These are phyloP conservation scores for Manis pentadactyla DNA, from an alignment of 2,797 vertebrate species.

Conservation along the genomic window DNA sequence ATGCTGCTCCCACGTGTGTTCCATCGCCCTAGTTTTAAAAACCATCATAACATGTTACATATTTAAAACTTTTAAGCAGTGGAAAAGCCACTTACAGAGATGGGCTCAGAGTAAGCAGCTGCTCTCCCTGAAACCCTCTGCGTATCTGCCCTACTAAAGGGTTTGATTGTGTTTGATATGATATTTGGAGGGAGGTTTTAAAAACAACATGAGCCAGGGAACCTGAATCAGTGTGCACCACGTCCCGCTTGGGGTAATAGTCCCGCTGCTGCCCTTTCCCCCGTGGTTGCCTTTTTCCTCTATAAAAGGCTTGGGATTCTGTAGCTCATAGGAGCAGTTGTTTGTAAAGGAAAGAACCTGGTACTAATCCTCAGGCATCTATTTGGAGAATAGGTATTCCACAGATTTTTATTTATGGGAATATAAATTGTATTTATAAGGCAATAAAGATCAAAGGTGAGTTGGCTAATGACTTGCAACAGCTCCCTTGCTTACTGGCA, in stretches of 20 bases:
- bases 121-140: neutral
- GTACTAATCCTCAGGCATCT: conserved; percentile 8
- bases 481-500: conserved; percentile 45
- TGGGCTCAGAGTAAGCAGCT: neutral
- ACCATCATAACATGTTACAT: neutral
- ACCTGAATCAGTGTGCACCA: neutral
- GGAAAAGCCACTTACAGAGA: neutral
- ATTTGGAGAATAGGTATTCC: conserved; percentile 1
- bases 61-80: conserved; percentile 8
- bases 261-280: neutral
- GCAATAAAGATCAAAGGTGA: conserved; percentile 18
- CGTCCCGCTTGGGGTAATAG: neutral
- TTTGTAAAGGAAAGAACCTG: neutral
- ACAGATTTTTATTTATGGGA: conserved; percentile 43
- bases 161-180: neutral
- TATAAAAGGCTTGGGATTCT: neutral
- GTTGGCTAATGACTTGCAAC: neutral
- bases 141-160: neutral
- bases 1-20: neutral
- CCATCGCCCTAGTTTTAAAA: neutral
- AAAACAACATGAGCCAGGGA: neutral
- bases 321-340: neutral
- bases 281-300: neutral
- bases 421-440: conserved; percentile 7
- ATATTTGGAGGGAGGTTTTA: neutral